Base-by-base conservation (phyloP, 2,888 invertebrate species). In the Pseudanteris insignis region DNA sequence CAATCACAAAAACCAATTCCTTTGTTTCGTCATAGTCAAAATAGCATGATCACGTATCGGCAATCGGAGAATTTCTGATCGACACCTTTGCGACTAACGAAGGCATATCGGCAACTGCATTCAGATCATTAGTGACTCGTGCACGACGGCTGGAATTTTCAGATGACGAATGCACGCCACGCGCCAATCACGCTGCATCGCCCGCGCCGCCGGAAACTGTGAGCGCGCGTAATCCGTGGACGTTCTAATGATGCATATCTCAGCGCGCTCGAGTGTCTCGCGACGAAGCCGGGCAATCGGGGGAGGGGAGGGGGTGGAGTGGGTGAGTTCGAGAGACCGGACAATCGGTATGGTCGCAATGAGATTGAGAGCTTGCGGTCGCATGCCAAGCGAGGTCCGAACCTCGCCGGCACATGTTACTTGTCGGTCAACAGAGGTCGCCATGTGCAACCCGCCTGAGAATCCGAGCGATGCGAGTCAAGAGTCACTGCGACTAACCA, bases 341-440 rank as follows among this genome's bases (percentile, higher is more conserved):
- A 47, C 59, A 63, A 64, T 63, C 48, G 64, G 63, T 66, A 70
- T 67, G 67, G 68, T 67, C 66, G 73, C 74, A 68, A 76, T 74
- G 77, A 77, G 76, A 75, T 71, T 69, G 75, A 75, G 77, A 78
- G 78, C 69, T 76, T 76, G 78, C 71, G 78, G 78, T 72, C 66
- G 67, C 67, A 78, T 78, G 72, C 78, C 78, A 73, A n/a, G 37
- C 40, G 40, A 69, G 69, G 71, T 14, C 53, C 55, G 69, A 70
- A 75, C 75, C n/a, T 72, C 71, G 70, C 74, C 69, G 68, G 63
- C 68, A 63, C 68, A 67, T 44, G 65, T 72, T 72, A 75, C 73
- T 73, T 70, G 73, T 68, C 41, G 65, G 63, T 66, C 66, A 54
- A n/a, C n/a, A n/a, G n/a, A n/a, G n/a, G n/a, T n/a, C n/a, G n/a